These are phyloP conservation scores for Empidonax traillii DNA, from an alignment of 2,113 vertebrate genomes.

Conservation along the genomic window DNA sequence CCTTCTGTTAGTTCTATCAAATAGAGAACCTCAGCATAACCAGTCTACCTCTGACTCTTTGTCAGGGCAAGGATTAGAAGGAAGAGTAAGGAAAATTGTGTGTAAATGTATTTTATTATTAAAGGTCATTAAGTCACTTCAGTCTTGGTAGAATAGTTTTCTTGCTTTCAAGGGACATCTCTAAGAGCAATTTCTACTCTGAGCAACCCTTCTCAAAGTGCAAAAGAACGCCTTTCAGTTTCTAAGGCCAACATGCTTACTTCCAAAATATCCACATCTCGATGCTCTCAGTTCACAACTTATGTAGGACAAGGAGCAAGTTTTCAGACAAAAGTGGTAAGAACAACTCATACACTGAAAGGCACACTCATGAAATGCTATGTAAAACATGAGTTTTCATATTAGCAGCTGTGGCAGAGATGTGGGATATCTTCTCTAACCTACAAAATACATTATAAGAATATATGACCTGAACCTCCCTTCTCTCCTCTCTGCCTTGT, in stretches of 20 bases:
- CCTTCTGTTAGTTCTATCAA: neutral
- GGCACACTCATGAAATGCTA: neutral
- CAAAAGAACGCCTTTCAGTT: neutral
- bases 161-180: neutral
- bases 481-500: neutral
- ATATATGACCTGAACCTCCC: accelerated
- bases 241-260: neutral
- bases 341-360: neutral
- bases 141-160: neutral
- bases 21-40: neutral
- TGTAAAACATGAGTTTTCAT: neutral
- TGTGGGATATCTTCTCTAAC: neutral
- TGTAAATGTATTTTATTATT: neutral
- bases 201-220: neutral
- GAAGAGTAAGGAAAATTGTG: neutral
- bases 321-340: neutral
- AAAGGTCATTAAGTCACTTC: neutral
- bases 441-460: neutral
- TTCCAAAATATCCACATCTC: neutral
- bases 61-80: neutral
- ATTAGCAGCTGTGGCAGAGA: neutral
- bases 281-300: accelerated
- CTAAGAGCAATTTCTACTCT: neutral
- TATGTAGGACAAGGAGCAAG: neutral
- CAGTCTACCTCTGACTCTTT: neutral